Evolutionary conservation across 2,113 vertebrate genomes (phyloP).

Genomic region (Entelurus aequoreus): DNA sequence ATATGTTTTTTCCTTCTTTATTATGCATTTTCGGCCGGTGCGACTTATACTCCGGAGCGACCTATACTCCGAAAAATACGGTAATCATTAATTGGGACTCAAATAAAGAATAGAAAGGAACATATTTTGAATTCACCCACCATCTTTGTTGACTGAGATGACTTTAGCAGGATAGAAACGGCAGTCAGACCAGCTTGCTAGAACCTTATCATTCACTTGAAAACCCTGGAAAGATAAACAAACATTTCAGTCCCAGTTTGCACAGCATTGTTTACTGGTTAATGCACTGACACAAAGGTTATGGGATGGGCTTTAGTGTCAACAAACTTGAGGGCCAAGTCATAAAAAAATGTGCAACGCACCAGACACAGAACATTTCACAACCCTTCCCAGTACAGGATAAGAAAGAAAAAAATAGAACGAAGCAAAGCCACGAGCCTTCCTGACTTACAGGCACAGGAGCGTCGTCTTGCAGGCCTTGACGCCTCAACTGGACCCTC

Average conservation of each 20-base stretch:
- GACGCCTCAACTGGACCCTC: constrained; percentile 88
- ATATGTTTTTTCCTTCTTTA: no score
- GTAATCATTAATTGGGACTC: no score
- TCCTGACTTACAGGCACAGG: constrained; percentile 75
- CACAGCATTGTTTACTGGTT: not conserved
- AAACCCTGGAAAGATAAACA: constrained; percentile 76
- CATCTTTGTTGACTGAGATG: constrained; percentile 91
- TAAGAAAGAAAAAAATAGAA: not conserved
- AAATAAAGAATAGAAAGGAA: no score
- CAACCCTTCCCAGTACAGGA: not conserved
- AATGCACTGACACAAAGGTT: not conserved
- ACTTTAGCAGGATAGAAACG: constrained; percentile 97
- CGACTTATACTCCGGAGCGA: no score
- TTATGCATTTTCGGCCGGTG: no score
- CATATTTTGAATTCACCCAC: constrained; percentile 65
- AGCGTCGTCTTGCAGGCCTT: constrained; percentile 83
- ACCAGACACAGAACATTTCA: not conserved
- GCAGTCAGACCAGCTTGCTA: constrained; percentile 97
- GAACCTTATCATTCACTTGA: constrained; percentile 88
- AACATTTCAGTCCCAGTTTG: not conserved
- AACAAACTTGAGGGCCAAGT: not conserved
- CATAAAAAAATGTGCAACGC: not conserved
- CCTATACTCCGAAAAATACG: no score
- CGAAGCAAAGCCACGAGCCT: not conserved
- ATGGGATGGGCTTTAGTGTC: not conserved